These are phyloP conservation scores for Aegotheles bennettii DNA, from an alignment of 2,113 vertebrate species.

Conservation along the genomic window DNA sequence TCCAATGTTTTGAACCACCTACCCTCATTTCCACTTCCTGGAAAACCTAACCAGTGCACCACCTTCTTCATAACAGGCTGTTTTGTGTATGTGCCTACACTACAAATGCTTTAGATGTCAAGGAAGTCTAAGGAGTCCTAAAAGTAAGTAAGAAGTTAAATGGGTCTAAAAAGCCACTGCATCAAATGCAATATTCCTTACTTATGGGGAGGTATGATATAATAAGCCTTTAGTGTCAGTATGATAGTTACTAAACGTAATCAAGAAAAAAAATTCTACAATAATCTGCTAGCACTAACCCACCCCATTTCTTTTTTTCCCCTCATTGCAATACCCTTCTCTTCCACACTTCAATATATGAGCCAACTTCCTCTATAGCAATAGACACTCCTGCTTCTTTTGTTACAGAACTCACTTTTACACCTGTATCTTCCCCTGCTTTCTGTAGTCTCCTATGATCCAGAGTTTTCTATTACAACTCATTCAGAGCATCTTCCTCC, in stretches of 20 bases:
- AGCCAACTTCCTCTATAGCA: not conserved
- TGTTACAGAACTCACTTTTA: not conserved
- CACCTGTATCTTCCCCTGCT: not conserved
- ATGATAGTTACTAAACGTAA: not conserved
- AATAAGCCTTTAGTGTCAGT: not conserved
- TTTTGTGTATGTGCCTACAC: not conserved
- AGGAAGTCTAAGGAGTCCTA: not conserved
- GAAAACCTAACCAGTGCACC: not conserved
- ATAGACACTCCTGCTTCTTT: rapidly evolving
- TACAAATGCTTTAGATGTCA: not conserved
- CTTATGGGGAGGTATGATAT: not conserved
- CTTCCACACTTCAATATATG: not conserved
- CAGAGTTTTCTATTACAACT: not conserved
- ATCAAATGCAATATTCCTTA: not conserved
- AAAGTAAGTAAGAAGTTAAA: not conserved
- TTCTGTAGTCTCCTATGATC: not conserved
- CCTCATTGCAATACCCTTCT: not conserved
- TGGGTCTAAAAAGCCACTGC: not conserved
- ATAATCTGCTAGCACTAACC: not conserved
- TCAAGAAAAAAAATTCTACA: not conserved
- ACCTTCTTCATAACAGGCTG: not conserved
- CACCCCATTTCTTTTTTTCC: not conserved
- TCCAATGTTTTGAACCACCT: not conserved
- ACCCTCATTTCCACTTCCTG: not conserved
- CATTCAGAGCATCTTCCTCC: not conserved